Evolutionary conservation across 2,113 vertebrate genomes (phyloP).

Genomic region (Thryonomys swinderianus): DNA sequence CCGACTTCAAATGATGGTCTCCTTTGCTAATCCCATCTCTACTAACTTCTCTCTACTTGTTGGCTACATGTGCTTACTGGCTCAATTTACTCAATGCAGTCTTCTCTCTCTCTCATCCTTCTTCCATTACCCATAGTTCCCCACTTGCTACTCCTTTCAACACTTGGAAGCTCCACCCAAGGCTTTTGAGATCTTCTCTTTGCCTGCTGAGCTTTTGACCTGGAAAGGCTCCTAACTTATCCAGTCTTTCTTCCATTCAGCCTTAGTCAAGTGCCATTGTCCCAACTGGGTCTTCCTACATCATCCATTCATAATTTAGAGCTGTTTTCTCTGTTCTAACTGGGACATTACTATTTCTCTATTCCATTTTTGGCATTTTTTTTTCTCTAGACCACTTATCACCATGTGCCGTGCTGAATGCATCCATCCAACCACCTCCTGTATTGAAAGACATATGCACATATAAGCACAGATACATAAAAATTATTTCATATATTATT

Average conservation of each 20-base stretch:
- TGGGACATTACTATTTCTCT: neutral
- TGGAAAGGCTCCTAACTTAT: neutral
- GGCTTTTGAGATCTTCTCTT: neutral
- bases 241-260: neutral
- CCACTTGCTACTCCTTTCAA: neutral
- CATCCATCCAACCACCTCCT: neutral
- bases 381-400: neutral
- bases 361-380: neutral
- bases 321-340: neutral
- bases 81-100: neutral
- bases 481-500: neutral
- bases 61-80: neutral
- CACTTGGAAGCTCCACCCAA: fast-evolving
- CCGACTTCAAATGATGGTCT: neutral
- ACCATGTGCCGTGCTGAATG: neutral
- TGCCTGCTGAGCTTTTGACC: fast-evolving
- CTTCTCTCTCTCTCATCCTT: no score
- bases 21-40: neutral
- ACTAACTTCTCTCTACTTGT: neutral
- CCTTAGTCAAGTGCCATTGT: neutral
- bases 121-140: neutral
- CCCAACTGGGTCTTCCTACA: neutral
- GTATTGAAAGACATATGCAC: neutral
- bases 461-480: neutral
- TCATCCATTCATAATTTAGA: neutral